Base-by-base conservation (phyloP, 2,888 invertebrate species). In the Drosophila algonquin region DNA sequence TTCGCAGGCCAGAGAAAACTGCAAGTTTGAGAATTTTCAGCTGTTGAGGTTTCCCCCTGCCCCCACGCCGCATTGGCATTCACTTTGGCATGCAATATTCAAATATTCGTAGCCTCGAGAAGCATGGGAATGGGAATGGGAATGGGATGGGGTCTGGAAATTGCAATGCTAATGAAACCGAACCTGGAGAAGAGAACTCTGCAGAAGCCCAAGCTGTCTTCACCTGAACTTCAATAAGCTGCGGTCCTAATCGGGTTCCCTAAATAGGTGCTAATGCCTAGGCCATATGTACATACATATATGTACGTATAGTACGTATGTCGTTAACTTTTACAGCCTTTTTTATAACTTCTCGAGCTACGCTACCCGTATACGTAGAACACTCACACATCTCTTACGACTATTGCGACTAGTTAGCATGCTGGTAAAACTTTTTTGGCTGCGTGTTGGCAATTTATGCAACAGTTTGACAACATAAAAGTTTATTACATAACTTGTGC, bases 401-500 rank as follows among this genome's bases (percentile, higher is more conserved):
- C 24, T 63, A 51, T 12, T 56, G 5, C n/a, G 1, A n/a, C 57
- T 69, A 62, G 65, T 75, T 67, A 54, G 67, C 45, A 54, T 32
- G 44, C 59, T 35, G 59, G 35, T 48, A 14, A 53, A 76, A 69
- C 53, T 72, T 72, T 56, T 56, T 61, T 46, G 53, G 9, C 69
- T 58, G 58, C 77, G 69, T 85, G 88, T 61, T 68, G 68, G 70
- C 77, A 79, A 85, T 81, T 85, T 83, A 87, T 87, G 79, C 82
- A 87, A 76, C 86, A 85, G 80, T 85, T 75, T 81, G 77, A 54
- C 74, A 76, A 67, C 73, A 87, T 83, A 83, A 81, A 83, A 82
- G 58, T 82, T 82, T 85, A 82, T 87, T 85, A 75, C 86, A 70
- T 72, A 87, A 81, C 80, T 79, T 87, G 69, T 87, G 69, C 71